These are phyloP conservation scores for Danaus plexippus DNA, from an alignment of 1,140 invertebrate genomes.

Conservation along the genomic window DNA sequence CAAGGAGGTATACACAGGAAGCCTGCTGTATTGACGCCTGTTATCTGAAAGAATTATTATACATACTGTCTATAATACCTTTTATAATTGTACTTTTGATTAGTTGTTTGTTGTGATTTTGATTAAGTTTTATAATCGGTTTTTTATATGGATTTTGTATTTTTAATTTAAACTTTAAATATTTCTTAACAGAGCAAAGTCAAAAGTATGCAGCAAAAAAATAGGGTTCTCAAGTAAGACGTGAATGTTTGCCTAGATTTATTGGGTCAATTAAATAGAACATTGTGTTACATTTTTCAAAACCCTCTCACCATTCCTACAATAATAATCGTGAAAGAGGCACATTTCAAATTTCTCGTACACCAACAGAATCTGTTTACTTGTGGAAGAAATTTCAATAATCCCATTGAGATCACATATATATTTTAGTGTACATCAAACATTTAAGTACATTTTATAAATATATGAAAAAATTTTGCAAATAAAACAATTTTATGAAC, in stretches of 20 bases:
- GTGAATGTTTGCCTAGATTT: too few relatives aligned
- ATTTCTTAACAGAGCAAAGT: slow-evolving; percentile 5
- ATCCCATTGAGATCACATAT: slow-evolving; percentile 21
- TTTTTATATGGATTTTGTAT: neutral
- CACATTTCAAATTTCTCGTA: slow-evolving; percentile 34
- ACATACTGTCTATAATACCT: too few relatives aligned
- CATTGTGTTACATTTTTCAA: neutral
- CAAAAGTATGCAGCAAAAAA: neutral
- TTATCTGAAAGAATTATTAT: slow-evolving; percentile 19
- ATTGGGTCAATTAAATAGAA: too few relatives aligned
- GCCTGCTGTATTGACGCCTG: slow-evolving; percentile 17
- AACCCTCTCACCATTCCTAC: slow-evolving; percentile 30
- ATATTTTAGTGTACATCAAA: slow-evolving; percentile 9
- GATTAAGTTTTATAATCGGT: too few relatives aligned
- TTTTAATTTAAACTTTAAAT: neutral
- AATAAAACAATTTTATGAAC: slow-evolving; percentile 12
- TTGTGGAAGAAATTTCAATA: slow-evolving; percentile 27
- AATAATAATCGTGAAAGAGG: slow-evolving; percentile 26
- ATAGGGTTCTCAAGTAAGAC: too few relatives aligned
- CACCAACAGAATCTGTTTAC: slow-evolving; percentile 33
- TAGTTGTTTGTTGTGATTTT: too few relatives aligned
- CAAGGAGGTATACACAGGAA: slow-evolving; percentile 25
- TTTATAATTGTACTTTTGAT: too few relatives aligned
- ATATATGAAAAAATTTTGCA: slow-evolving; percentile 8
- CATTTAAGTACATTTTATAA: slow-evolving; percentile 15